A percentile compares a stretch with the other conserved stretches of the same genome.
These are phyloP conservation scores for Acanthaster planci DNA, from an alignment of 35 echinoderm and acorn worm genomes.

Conservation along the genomic window DNA sequence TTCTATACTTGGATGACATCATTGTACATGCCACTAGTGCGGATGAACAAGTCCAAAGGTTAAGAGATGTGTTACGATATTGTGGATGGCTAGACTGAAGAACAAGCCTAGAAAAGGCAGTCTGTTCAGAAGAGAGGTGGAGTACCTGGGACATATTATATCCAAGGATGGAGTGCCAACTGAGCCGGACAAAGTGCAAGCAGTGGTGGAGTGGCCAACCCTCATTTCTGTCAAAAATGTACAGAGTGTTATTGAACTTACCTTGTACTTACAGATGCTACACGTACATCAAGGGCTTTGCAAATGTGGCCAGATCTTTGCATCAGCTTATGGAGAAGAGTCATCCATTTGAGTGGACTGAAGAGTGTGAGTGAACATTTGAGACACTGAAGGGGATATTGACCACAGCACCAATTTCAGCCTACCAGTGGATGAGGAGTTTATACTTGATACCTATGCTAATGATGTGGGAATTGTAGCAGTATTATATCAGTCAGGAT, in stretches of 20 bases:
- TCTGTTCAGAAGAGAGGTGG: conserved; percentile 33
- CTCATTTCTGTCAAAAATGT: conserved; percentile 21
- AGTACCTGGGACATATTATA: conserved; percentile 52
- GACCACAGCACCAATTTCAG: conserved; percentile 1
- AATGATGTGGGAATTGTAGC: conserved; percentile 19
- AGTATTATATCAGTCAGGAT: conserved; percentile 49
- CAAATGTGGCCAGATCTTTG: conserved; percentile 39
- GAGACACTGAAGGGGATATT: conserved; percentile 25
- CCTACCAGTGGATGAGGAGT: conserved; percentile 47
- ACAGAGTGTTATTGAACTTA: conserved; percentile 32
- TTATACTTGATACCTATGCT: conserved; percentile 50
- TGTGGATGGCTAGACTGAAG: conserved; percentile 36
- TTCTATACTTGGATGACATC: conserved; percentile 48
- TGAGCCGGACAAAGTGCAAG: conserved; percentile 50
- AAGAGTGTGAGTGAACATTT: conserved; percentile 30
- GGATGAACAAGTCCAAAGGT: conserved; percentile 34
- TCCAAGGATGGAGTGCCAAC: conserved; percentile 33
- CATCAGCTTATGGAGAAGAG: conserved; percentile 46
- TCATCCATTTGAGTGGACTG: conserved; percentile 31
- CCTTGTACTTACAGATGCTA: conserved; percentile 31
- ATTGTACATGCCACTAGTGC: conserved; percentile 32
- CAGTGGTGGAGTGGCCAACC: conserved; percentile 47
- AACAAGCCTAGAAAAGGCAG: conserved; percentile 52
- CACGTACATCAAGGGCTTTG: conserved; percentile 37
- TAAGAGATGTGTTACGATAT: conserved; percentile 32